Conservation (phyloP, 1,140 invertebrate species). For the Globodera ellingtonae region DNA sequence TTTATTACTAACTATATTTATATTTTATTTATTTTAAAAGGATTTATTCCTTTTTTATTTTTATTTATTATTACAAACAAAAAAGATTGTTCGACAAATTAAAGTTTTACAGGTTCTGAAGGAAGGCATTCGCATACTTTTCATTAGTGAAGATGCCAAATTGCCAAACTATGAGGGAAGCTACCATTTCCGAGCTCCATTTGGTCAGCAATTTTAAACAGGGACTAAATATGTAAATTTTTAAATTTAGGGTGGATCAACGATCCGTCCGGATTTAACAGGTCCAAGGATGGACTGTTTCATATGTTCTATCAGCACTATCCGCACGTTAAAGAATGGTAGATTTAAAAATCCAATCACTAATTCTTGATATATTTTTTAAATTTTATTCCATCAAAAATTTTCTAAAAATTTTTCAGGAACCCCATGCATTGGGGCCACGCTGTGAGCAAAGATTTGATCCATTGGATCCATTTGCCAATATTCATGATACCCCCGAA, state of each 20-base stretch:
- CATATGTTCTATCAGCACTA: conserved; percentile 18
- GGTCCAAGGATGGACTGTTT: conserved; percentile 5
- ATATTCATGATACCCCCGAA: conserved; percentile 12
- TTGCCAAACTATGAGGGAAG: not conserved
- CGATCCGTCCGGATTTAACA: conserved; percentile 11
- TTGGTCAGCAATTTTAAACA: not conserved
- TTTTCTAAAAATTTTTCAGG: not conserved
- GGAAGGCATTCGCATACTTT: not conserved
- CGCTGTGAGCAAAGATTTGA: conserved; percentile 13
- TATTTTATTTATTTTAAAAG: too few relatives aligned
- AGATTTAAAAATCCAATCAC: too few relatives aligned
- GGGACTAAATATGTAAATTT: not conserved
- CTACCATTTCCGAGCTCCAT: not conserved
- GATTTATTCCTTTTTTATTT: too few relatives aligned
- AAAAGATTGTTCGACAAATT: too few relatives aligned
- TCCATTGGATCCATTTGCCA: conserved; percentile 15
- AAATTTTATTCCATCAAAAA: too few relatives aligned
- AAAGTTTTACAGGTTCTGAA: not conserved
- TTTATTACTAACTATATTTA: too few relatives aligned
- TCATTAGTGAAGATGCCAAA: not conserved
- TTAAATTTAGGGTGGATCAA: conserved; percentile 12
- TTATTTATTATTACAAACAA: too few relatives aligned
- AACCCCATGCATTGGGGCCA: conserved; percentile 11
- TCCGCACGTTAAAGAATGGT: conserved; percentile 8
- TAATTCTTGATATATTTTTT: too few relatives aligned